Base-by-base conservation (phyloP, 2,797 vertebrate species). In the Rhynchonycteris naso region DNA sequence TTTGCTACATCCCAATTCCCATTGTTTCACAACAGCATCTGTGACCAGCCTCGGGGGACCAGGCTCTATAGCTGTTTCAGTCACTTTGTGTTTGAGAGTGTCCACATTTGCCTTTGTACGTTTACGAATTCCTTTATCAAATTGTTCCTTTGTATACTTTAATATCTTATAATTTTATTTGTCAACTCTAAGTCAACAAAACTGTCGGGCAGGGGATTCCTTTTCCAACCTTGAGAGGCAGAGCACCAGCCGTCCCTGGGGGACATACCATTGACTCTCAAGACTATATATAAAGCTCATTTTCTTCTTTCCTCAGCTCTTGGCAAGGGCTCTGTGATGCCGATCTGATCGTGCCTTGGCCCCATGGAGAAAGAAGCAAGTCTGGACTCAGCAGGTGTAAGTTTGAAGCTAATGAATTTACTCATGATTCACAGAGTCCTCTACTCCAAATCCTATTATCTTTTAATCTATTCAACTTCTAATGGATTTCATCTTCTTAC, bases 261-360 rank as follows among this genome's bases (percentile, higher is more conserved):
- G 68, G 88, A 63, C 24, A 38, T 10, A 61, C 0, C 22, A 88
- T 83, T 84, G 88, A 63, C 54, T 90, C 87, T 85, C 80, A 93
- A 95, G 54, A 30, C 59, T 74, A 50, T 65, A 50, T 95, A 93
- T 84, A 74, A 97, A 94, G 56, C 28, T 95, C 8, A 50, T 96
- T 97, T 97, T 92, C 81, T 91, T 50, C n/a, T 94, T 97, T 96
- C 43, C 85, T 86, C 95, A 80, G n/a, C 10, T 91, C 12, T 95
- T 95, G 72, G 12, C n/a, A 28, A 76, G 74, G 12, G 38, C 5
- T 61, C 66, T 33, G 4, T 61, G 88, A 58, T 79, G 59, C 88
- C 84, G n/a, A 28, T 90, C 88, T 86, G n/a, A 28, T 90, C 50
- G 65, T 47, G 93, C 71, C 78, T 72, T 72, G 81, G 76, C 33